Conservation (phyloP, 2,888 invertebrate species). For the Cephus pygmeus region DNA sequence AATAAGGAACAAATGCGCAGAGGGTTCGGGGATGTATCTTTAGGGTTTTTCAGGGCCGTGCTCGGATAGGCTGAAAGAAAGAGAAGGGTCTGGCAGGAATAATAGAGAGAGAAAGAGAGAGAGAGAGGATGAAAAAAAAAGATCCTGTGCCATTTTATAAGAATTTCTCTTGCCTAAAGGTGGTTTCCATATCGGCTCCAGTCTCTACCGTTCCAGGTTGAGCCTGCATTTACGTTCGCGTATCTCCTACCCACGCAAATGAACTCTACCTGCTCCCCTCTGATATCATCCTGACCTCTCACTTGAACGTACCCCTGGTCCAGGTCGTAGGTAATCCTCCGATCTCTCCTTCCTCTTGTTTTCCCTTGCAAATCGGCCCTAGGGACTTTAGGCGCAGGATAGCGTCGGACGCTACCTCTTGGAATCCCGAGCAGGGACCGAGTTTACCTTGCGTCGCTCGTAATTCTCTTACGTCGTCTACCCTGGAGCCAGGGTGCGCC, state of each 20-base stretch:
- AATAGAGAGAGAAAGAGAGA: neutral
- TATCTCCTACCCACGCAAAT: neutral
- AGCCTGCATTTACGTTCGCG: constrained; percentile 1
- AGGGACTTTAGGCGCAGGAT: neutral
- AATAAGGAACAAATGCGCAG: no score
- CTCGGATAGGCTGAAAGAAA: neutral
- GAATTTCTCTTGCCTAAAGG: neutral
- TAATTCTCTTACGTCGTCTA: neutral
- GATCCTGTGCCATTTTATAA: neutral
- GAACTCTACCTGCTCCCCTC: neutral
- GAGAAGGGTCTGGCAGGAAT: neutral
- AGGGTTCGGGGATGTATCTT: neutral
- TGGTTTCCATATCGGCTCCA: constrained; percentile 31
- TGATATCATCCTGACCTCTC: neutral
- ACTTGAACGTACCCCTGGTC: neutral
- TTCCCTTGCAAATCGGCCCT: neutral
- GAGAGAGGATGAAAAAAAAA: neutral
- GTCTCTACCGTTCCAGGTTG: constrained; percentile 38
- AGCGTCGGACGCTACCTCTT: neutral
- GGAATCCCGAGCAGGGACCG: neutral
- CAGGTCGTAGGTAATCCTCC: neutral
- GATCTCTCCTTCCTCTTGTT: neutral
- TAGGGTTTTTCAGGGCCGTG: neutral
- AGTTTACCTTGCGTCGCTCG: neutral
- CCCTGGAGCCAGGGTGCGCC: neutral